Conservation (phyloP, 2,888 invertebrate genomes). For the Herminia tarsipennalis region DNA sequence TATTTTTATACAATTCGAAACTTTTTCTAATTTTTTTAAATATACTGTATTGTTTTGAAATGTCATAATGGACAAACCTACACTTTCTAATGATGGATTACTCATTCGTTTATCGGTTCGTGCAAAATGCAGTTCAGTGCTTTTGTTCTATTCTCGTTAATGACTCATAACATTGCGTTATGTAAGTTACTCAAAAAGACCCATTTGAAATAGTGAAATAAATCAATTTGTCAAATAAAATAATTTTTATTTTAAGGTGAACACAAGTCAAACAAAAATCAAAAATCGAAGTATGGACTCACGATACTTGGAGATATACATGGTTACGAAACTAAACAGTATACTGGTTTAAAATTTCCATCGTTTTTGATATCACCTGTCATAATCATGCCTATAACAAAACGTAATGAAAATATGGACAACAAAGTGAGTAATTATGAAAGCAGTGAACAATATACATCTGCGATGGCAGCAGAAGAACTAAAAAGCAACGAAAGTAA, state of each 20-base stretch:
- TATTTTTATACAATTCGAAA: too few species aligned
- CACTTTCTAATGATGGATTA: slow-evolving; percentile 17
- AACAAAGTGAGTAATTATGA: neutral
- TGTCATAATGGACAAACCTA: slow-evolving; percentile 10
- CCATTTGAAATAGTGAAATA: too few species aligned
- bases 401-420: neutral
- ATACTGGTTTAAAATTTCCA: slow-evolving; percentile 14
- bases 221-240: too few species aligned
- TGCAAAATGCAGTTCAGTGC: slow-evolving; percentile 59
- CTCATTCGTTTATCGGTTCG: slow-evolving; percentile 46
- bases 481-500: neutral
- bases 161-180: slow-evolving; percentile 9
- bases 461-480: neutral
- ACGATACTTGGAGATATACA: slow-evolving; percentile 12
- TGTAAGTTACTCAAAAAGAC: slow-evolving; percentile 29
- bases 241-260: slow-evolving; percentile 32
- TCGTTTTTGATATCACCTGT: slow-evolving; percentile 28
- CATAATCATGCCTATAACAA: slow-evolving; percentile 17
- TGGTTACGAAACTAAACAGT: slow-evolving; percentile 1
- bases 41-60: slow-evolving; percentile 23
- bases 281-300: neutral
- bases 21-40: slow-evolving; percentile 8
- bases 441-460: neutral
- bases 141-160: slow-evolving; percentile 36
- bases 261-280: neutral